Evolutionary conservation across 2,888 invertebrate species (phyloP).

Genomic region (Eubasilissa splendida): DNA sequence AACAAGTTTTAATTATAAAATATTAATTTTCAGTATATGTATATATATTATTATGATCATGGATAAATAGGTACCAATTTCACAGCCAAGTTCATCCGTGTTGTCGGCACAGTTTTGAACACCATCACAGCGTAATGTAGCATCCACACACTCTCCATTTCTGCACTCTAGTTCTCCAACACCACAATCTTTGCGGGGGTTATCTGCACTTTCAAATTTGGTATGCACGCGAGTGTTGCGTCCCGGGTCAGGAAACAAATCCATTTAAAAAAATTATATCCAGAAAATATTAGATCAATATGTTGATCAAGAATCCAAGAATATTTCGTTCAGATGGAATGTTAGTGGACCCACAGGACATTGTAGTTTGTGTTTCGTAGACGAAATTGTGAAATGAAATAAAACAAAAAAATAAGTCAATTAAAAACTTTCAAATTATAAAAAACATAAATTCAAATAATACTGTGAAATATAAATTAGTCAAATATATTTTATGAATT

Average conservation of each 20-base stretch:
- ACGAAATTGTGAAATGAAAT: constrained; percentile 44
- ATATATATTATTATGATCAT: background rate
- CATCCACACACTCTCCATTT: constrained; percentile 75
- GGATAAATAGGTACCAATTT: constrained; percentile 40
- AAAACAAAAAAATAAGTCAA: constrained; percentile 51
- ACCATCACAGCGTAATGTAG: constrained; percentile 74
- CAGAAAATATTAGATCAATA: background rate
- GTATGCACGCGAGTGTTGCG: no score
- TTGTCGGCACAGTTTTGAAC: constrained; percentile 73
- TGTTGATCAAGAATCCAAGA: background rate
- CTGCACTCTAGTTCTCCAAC: constrained; percentile 65
- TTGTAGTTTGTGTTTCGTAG: background rate
- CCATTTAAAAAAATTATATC: background rate
- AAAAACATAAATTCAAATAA: background rate
- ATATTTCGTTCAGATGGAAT: background rate
- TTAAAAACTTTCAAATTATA: background rate
- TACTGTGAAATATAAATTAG: background rate
- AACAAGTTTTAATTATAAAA: no score
- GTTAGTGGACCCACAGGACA: background rate
- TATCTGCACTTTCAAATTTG: background rate
- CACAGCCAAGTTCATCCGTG: constrained; percentile 73
- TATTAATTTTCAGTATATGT: background rate
- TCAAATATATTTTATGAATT: background rate
- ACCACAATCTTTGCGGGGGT: constrained; percentile 16
- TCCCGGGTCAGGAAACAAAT: background rate